phyloP scores from a whole-genome alignment of 2,888 invertebrate species.

The Odontocolon sp. region DNA sequence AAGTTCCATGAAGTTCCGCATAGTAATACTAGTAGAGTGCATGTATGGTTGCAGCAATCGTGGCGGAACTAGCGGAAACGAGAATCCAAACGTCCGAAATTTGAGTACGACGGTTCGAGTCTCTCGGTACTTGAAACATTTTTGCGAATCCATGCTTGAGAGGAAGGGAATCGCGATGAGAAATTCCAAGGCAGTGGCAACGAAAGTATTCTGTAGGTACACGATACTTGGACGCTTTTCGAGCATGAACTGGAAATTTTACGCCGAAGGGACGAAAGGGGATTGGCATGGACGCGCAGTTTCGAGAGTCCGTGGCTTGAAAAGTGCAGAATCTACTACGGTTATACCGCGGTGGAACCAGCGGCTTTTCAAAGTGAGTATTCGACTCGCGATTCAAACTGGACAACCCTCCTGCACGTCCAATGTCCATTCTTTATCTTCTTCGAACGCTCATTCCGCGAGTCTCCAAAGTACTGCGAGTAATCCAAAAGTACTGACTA shows the following conservation, averaged over 20 bases:
- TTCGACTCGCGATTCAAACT: constrained; percentile 57
- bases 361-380: constrained; percentile 67
- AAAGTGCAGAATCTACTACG: constrained; percentile 50
- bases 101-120: constrained; percentile 58
- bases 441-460: constrained; percentile 49
- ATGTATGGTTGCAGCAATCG: constrained; percentile 2
- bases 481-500: background rate
- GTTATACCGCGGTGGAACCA: constrained; percentile 9
- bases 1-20: too few species aligned
- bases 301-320: constrained; percentile 46
- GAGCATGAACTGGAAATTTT: constrained; percentile 48
- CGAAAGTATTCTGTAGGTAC: constrained; percentile 66
- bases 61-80: constrained; percentile 8
- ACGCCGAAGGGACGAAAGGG: constrained; percentile 52
- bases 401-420: constrained; percentile 41
- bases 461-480: constrained; percentile 16
- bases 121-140: constrained; percentile 29
- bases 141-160: constrained; percentile 19
- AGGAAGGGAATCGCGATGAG: constrained; percentile 36
- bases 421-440: constrained; percentile 52
- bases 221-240: constrained; percentile 70
- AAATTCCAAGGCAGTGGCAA: constrained; percentile 35
- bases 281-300: constrained; percentile 45
- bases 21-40: too few species aligned
- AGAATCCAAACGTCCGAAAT: constrained; percentile 31